phyloP scores from a whole-genome alignment of 2,797 vertebrate genomes.

The Sebastes variabilis region DNA sequence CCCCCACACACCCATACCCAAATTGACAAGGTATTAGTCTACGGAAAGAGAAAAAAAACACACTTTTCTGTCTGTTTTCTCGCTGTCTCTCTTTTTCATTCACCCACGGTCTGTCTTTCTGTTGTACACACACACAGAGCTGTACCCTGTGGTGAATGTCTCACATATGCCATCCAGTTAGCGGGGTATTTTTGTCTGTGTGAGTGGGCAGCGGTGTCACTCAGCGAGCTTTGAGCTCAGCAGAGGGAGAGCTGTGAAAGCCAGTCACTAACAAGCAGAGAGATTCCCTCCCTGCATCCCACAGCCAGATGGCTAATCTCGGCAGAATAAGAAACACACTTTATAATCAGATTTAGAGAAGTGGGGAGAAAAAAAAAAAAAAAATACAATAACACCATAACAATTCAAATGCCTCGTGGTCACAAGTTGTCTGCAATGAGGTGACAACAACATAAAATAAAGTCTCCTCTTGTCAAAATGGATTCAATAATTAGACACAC shows the following conservation, averaged over 20 bases:
- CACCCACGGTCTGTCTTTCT: conserved; percentile 57
- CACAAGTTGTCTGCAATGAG: conserved; percentile 50
- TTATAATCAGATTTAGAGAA: conserved; percentile 66
- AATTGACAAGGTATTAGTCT: conserved; percentile 55
- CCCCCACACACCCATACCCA: neutral
- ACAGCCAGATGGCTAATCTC: conserved; percentile 80
- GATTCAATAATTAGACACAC: conserved; percentile 64
- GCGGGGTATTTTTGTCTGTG: conserved; percentile 77
- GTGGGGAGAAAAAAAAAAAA: neutral
- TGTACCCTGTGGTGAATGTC: conserved; percentile 66
- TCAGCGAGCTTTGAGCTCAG: conserved; percentile 76
- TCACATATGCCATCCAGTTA: conserved; percentile 79
- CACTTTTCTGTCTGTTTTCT: conserved; percentile 47
- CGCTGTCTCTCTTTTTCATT: conserved; percentile 57
- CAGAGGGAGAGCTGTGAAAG: conserved; percentile 76
- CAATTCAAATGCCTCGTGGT: conserved; percentile 62
- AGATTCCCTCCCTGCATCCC: conserved; percentile 71
- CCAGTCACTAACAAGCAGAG: conserved; percentile 79
- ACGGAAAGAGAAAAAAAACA: conserved; percentile 27
- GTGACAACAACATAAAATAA: conserved; percentile 63
- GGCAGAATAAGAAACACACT: conserved; percentile 69
- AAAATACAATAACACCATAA: conserved; percentile 21
- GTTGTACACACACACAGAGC: conserved; percentile 58
- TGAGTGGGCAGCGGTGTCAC: conserved; percentile 80
- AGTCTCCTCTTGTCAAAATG: conserved; percentile 56